Conservation (phyloP, 2,888 invertebrate genomes). For the Yponomeuta malinellus region DNA sequence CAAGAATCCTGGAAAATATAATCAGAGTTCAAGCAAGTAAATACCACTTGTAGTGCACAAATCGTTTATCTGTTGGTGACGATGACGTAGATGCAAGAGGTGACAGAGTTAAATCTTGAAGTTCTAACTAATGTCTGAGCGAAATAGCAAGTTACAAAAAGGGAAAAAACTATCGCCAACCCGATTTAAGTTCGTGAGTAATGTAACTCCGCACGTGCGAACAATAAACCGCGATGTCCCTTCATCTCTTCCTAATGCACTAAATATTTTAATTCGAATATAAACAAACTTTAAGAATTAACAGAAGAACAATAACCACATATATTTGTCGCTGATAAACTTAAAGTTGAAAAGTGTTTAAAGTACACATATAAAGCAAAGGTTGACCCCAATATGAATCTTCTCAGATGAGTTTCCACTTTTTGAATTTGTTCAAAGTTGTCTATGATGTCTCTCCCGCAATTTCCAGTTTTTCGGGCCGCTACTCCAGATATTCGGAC, state of each 20-base stretch:
- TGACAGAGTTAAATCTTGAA: neutral
- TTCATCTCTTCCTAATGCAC: constrained; percentile 3
- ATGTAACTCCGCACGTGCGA: constrained; percentile 1
- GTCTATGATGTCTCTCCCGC: too few relatives aligned
- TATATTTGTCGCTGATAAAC: too few relatives aligned
- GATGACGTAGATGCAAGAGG: neutral
- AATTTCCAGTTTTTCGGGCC: too few relatives aligned
- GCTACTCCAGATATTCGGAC: neutral
- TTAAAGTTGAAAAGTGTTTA: too few relatives aligned
- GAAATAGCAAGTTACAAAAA: neutral
- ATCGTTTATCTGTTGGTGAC: too few relatives aligned
- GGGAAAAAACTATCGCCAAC: neutral
- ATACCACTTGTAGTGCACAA: too few relatives aligned
- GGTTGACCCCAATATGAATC: too few relatives aligned
- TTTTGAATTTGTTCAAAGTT: neutral
- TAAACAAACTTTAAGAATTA: neutral
- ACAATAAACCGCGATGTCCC: constrained; percentile 5
- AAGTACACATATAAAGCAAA: too few relatives aligned
- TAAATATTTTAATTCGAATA: constrained; percentile 50
- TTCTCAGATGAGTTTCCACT: too few relatives aligned
- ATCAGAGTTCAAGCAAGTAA: too few relatives aligned
- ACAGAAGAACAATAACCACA: too few relatives aligned
- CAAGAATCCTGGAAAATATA: too few relatives aligned
- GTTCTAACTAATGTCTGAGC: neutral
- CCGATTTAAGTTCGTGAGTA: neutral